Percentiles rank a stretch among this genome's conserved stretches.
These are phyloP conservation scores for Lepidocolaptes lacrymiger DNA, from an alignment of 2,797 vertebrate genomes.

Conservation along the genomic window DNA sequence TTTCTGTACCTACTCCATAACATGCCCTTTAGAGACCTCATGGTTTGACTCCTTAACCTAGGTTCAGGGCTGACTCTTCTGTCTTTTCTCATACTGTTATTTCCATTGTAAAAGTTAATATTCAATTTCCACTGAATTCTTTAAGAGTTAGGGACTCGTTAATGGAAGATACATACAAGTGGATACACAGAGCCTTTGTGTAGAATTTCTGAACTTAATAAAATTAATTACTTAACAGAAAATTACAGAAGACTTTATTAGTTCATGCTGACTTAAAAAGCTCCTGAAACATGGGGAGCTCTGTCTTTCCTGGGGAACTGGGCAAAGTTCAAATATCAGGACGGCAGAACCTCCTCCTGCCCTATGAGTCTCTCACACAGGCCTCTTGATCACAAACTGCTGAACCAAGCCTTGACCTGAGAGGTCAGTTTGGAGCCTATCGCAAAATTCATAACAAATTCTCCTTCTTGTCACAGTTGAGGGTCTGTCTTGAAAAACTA, in stretches of 20 bases:
- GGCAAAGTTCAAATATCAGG: neutral
- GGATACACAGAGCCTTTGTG: neutral
- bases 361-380: neutral
- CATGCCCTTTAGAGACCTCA: neutral
- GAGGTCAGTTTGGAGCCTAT: neutral
- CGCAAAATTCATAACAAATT: neutral
- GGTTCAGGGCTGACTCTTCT: neutral
- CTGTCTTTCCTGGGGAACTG: neutral
- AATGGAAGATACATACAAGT: neutral
- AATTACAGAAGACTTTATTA: neutral
- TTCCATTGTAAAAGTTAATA: neutral
- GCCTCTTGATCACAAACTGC: neutral
- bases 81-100: neutral
- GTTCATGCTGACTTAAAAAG: neutral
- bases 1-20: neutral
- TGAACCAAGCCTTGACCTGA: neutral
- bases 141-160: neutral
- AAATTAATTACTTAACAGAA: neutral
- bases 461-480: neutral
- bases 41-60: neutral
- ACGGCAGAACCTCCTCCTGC: neutral
- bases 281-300: rapidly evolving
- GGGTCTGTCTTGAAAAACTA: neutral
- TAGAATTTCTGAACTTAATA: neutral
- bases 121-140: neutral